Evolutionary conservation across 2,797 vertebrate genomes (phyloP).

Genomic region (Hyperoplus lanceolatus): DNA sequence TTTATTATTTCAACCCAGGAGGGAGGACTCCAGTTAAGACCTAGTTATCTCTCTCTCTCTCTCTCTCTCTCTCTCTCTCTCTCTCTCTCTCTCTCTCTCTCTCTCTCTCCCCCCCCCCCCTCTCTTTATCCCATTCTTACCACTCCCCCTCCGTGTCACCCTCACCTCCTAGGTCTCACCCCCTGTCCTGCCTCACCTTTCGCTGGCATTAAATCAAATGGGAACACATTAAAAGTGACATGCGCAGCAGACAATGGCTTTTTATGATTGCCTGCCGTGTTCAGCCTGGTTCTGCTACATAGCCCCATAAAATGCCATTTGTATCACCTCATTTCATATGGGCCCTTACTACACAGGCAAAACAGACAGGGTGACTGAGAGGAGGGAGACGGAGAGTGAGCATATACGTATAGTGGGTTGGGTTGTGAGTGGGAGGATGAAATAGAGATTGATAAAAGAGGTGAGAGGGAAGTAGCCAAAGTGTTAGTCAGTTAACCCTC

Average conservation of each 20-base stretch:
- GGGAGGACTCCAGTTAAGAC: slow-evolving; percentile 69
- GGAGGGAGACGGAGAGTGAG: slow-evolving; percentile 41
- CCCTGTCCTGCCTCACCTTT: slow-evolving; percentile 79
- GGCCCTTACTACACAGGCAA: slow-evolving; percentile 66
- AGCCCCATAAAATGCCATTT: slow-evolving; percentile 90
- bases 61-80: slow-evolving; percentile 25
- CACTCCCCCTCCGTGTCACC: too few relatives aligned
- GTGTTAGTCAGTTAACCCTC: slow-evolving; percentile 20
- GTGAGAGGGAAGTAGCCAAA: slow-evolving; percentile 32
- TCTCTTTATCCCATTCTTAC: slow-evolving; percentile 36
- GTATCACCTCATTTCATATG: slow-evolving; percentile 89
- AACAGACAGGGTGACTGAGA: slow-evolving; percentile 76
- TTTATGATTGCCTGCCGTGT: slow-evolving; percentile 86
- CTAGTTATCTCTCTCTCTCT: slow-evolving; percentile 53
- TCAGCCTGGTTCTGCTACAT: slow-evolving; percentile 82
- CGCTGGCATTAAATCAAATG: slow-evolving; percentile 88
- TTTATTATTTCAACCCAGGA: slow-evolving; percentile 80
- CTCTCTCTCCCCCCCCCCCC: slow-evolving; percentile 59
- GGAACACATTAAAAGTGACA: slow-evolving; percentile 88
- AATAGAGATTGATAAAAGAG: slow-evolving; percentile 38
- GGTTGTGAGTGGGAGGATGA: slow-evolving; percentile 44
- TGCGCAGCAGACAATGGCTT: slow-evolving; percentile 88
- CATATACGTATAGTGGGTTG: slow-evolving; percentile 47
- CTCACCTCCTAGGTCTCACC: too few relatives aligned
- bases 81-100: slow-evolving; percentile 55